Evolutionary conservation across 2,797 vertebrate genomes (phyloP), one percentile per base, ranked within the genome.

Genomic region (Liasis olivaceus): DNA sequence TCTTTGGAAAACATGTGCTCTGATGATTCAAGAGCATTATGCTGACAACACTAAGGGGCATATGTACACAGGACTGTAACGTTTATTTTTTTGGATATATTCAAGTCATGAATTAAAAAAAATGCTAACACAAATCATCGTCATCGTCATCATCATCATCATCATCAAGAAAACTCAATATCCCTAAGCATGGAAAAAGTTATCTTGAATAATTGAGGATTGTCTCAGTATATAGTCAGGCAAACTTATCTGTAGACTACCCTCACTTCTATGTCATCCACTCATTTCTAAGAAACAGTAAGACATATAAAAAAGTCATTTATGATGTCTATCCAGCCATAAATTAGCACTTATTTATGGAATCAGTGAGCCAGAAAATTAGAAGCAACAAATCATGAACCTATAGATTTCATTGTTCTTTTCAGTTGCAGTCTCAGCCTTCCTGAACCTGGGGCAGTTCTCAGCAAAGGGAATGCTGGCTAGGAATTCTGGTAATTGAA

Each of bases 181-280:
- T 63, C 47, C 26, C n/a, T 72, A 92, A 85, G 87, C 47, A 92
- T 89, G 77, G 77, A 85, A 89, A 69, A 58, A 42, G 8, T 85
- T 36, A 66, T 89, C 31, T 56, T 59, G 77, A 85, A 69, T 47
- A 92, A 84, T 17, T 64, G 72, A 92, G 91, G 59, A n/a, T 42
- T 88, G 87, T 59, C 58, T 81, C 51, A 81, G 88, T 63, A 54
- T 72, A 51, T 85, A 72, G 26, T 88, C 62, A 77, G 56, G 20
- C 66, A 77, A 88, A 22, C 91, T 62, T 92, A 91, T 81, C 58
- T 36, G 58, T 81, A 88, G 66, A 88, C 69, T 69, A 63, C 13
- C 87, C 91, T 88, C 86, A 84, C 17, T 13, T 54, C 51, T 86
- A 69, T 58, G 17, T 62, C 66, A 88, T 69, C 54, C 87, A 9